Base-by-base conservation (phyloP, 2,888 invertebrate species). In the Himalopsyche tibetana region DNA sequence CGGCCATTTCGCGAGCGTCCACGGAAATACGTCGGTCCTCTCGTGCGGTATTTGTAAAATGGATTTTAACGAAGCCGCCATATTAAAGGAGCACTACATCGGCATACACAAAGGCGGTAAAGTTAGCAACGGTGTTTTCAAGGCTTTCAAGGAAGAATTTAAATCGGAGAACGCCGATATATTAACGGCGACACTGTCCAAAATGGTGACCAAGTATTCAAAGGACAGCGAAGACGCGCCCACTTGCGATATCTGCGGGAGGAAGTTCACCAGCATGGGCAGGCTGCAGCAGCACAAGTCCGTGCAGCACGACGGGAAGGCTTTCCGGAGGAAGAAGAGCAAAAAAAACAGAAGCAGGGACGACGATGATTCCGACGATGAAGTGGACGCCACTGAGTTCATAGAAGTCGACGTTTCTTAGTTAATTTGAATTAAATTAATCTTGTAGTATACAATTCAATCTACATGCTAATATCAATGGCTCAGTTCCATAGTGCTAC, bases 261-360 rank as follows among this genome's bases (percentile, higher is more conserved):
- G 85, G 36, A 85, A 74, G 19, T 87, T 87, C 81, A 87, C 87
- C 19, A 87, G 87, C 51, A 19, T 85, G 11, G 87, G 85, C 5
- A 51, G 87, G 36, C 55, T 87, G 5, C 45, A 45, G n/a, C 87
- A 87, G 55, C 87, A 87, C 45, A 42, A 79, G 9, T 55, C 86
- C 5, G 79, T 84, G 8, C 45, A 74, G 55, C 86, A 86, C 38
- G 84, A 80, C 36, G 86, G 82, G 2, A 82, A 74, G 40, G 36
- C 74, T 36, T 82, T 82, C 74, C 15, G 40, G 17, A 82, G 82
- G 42, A 84, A 55, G 38, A 85, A 85, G 19, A 19, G n/a, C 9
- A 63, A 63, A 63, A 63, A 63, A 19, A 3, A 11, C n/a, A 63
- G 19, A 11, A 2, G 2, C 19, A 63, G 63, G 11, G 63, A 63